phyloP scores from a whole-genome alignment of 2,797 vertebrate genomes.

The Florisuga fusca region DNA sequence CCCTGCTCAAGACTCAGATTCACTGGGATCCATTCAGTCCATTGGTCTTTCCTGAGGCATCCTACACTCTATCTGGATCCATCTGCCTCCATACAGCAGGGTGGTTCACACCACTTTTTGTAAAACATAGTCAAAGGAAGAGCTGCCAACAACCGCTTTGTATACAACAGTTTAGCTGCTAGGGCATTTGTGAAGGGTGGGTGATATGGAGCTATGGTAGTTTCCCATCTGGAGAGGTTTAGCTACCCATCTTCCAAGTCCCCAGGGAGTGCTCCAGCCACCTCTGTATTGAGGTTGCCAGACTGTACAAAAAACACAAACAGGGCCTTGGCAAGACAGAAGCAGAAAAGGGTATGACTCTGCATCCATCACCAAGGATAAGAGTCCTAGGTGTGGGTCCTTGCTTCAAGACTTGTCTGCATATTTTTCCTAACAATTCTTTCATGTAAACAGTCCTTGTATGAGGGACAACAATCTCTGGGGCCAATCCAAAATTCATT shows the following conservation, averaged over 20 bases:
- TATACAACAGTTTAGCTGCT: not conserved
- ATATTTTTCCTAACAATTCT: slow-evolving; percentile 23
- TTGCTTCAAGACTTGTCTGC: slow-evolving; percentile 30
- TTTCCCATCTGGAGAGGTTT: slow-evolving; percentile 8
- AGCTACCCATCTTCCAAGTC: not conserved
- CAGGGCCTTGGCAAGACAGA: not conserved
- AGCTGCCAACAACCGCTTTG: slow-evolving; percentile 9
- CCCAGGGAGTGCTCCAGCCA: not conserved
- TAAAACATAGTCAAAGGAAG: slow-evolving; percentile 12
- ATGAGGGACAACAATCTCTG: not conserved
- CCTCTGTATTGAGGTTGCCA: not conserved
- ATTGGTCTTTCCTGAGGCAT: not conserved
- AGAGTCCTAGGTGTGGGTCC: slow-evolving; percentile 13
- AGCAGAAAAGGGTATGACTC: not conserved
- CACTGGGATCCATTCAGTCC: not conserved
- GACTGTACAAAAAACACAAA: not conserved
- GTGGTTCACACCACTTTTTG: not conserved
- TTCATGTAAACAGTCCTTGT: not conserved
- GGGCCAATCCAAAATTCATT: not conserved
- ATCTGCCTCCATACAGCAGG: not conserved
- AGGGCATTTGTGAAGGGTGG: not conserved
- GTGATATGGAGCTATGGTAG: not conserved
- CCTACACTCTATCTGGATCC: not conserved
- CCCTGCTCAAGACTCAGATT: not conserved
- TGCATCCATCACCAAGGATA: not conserved